A percentile compares a stretch with the other conserved stretches of the same genome.
These are phyloP conservation scores for Zaprionus taronus DNA, from an alignment of 1,140 invertebrate genomes.

Conservation along the genomic window DNA sequence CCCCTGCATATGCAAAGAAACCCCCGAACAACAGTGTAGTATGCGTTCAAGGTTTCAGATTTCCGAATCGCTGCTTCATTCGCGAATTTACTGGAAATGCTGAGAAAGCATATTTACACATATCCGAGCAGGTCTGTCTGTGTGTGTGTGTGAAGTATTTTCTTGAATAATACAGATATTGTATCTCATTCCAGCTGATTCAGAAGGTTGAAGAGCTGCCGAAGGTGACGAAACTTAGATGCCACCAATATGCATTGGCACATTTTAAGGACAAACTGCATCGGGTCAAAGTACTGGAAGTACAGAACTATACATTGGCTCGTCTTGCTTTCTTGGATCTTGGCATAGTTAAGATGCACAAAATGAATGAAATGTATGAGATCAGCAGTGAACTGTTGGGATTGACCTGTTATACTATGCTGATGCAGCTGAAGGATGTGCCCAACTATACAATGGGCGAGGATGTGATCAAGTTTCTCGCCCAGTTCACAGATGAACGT, in stretches of 20 bases:
- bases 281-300: slow-evolving; percentile 43
- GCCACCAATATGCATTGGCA: slow-evolving; percentile 36
- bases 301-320: not conserved
- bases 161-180: not conserved
- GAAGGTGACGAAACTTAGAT: not conserved
- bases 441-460: slow-evolving; percentile 18
- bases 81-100: slow-evolving; percentile 41
- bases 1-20: slow-evolving; percentile 5
- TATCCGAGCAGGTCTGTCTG: slow-evolving; percentile 60
- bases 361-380: slow-evolving; percentile 35
- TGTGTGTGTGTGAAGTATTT: not conserved
- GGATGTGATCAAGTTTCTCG: slow-evolving; percentile 20
- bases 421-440: slow-evolving; percentile 55
- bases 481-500: slow-evolving; percentile 32
- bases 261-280: slow-evolving; percentile 28
- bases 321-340: slow-evolving; percentile 59
- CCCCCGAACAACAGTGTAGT: slow-evolving; percentile 41
- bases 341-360: slow-evolving; percentile 28
- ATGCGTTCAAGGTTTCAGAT: slow-evolving; percentile 48
- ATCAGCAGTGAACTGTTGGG: slow-evolving; percentile 54
- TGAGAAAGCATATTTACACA: slow-evolving; percentile 32
- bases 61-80: slow-evolving; percentile 61
- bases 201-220: slow-evolving; percentile 34
- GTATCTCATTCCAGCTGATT: slow-evolving; percentile 8
- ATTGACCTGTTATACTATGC: slow-evolving; percentile 35